Evolutionary conservation across 2,113 vertebrate genomes (phyloP).

Genomic region (Semnopithecus entellus): DNA sequence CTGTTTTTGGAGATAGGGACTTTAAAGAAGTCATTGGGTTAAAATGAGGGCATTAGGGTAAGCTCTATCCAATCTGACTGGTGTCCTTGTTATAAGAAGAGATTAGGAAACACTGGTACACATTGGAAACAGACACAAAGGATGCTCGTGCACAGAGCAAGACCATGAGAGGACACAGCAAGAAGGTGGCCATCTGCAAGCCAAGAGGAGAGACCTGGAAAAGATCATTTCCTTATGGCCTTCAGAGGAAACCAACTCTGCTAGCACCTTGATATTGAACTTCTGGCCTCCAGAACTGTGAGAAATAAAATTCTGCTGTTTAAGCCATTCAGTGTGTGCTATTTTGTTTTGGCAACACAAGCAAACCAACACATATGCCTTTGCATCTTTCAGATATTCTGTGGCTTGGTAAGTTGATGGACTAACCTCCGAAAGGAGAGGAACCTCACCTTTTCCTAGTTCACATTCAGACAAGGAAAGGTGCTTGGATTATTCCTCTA

Average conservation of each 20-base stretch:
- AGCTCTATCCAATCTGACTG: not conserved
- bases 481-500: not conserved
- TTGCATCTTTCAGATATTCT: not conserved
- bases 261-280: not conserved
- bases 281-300: not conserved
- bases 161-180: fast-evolving
- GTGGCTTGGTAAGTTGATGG: not conserved
- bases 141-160: not conserved
- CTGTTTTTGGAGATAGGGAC: not conserved
- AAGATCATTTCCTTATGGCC: not conserved
- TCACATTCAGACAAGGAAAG: not conserved
- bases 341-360: not conserved
- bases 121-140: not conserved
- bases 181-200: not conserved
- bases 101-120: not conserved
- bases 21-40: not conserved
- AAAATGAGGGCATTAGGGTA: not conserved
- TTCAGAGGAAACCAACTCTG: not conserved
- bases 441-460: not conserved
- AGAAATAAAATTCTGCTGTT: not conserved
- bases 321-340: not conserved
- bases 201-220: not conserved
- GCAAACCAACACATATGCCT: not conserved
- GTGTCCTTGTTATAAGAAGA: not conserved
- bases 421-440: not conserved